Conservation (phyloP, 2,888 invertebrate genomes). For the Siphonodentalium dalli region DNA sequence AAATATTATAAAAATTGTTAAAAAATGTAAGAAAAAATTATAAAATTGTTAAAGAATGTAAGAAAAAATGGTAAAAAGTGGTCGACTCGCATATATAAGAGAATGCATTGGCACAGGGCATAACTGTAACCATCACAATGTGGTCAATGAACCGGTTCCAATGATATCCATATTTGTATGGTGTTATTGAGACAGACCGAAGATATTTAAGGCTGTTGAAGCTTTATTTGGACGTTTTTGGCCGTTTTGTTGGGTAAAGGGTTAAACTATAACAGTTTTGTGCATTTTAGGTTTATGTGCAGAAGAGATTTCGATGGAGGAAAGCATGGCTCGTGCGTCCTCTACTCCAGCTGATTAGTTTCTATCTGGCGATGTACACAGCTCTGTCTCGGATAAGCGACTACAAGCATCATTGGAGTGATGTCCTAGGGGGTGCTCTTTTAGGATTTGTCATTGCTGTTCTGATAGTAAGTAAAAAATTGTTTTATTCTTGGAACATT, state of each 20-base stretch:
- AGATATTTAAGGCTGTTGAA: background rate
- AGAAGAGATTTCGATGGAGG: conserved; percentile 35
- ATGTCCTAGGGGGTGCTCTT: conserved; percentile 82
- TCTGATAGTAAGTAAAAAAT: conserved; percentile 34
- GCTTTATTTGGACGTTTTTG: background rate
- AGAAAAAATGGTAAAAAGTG: no score
- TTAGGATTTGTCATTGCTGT: conserved; percentile 62
- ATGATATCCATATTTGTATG: no score
- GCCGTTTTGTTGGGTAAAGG: background rate
- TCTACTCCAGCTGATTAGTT: conserved; percentile 80
- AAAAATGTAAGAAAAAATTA: no score
- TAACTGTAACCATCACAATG: no score
- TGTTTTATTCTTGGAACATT: no score
- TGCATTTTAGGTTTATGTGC: conserved; percentile 39
- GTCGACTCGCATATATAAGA: no score
- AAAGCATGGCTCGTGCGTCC: conserved; percentile 78
- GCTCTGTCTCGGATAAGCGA: conserved; percentile 86
- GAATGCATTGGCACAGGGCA: no score
- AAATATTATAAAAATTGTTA: no score
- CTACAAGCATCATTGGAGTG: conserved; percentile 98
- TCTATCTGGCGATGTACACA: conserved; percentile 73
- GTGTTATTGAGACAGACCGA: no score
- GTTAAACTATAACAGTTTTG: background rate
- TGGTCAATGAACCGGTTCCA: no score
- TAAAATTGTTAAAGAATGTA: no score